Evolutionary conservation across 2,797 vertebrate species (phyloP).

Genomic region (Tamandua tetradactyla): DNA sequence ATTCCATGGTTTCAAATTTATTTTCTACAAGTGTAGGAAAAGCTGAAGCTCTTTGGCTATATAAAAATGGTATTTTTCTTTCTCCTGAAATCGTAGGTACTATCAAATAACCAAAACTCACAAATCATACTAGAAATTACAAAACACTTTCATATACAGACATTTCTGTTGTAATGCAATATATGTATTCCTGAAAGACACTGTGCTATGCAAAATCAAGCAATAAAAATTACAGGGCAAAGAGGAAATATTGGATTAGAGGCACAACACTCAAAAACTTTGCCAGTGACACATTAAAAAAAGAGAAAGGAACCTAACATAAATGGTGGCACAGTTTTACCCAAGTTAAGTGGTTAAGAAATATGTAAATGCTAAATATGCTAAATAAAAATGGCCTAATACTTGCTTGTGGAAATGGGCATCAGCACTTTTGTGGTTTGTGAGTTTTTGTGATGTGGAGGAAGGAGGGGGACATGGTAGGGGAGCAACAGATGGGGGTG

Average conservation of each 20-base stretch:
- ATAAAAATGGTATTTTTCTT: constrained; percentile 34
- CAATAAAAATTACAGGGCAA: background rate
- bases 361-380: background rate
- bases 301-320: background rate
- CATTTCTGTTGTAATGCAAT: background rate
- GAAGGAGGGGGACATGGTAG: background rate
- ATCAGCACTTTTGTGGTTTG: background rate
- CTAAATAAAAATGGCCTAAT: background rate
- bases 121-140: background rate
- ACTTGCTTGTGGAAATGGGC: background rate
- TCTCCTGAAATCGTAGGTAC: constrained; percentile 5
- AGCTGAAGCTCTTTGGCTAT: background rate
- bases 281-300: background rate
- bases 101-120: background rate
- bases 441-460: background rate
- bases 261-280: background rate
- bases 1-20: background rate
- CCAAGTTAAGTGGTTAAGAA: background rate
- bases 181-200: background rate
- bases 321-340: background rate
- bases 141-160: background rate
- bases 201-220: background rate
- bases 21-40: background rate
- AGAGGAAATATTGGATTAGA: background rate
- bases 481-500: background rate